Base-by-base conservation (phyloP, 1,140 invertebrate genomes). In the Yoshiicerus persimilis region DNA sequence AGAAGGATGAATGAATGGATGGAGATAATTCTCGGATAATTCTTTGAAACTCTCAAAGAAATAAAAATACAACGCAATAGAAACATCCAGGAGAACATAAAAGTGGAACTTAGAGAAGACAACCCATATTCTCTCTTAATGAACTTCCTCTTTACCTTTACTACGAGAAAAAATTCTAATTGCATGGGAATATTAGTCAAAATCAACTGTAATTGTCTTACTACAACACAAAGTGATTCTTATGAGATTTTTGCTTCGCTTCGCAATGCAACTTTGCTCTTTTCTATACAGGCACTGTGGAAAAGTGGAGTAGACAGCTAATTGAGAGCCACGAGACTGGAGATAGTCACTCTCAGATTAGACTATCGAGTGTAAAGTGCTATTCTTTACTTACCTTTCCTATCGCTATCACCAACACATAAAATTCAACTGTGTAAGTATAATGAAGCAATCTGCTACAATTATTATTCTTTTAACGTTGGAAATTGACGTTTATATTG, bases 111-210 rank as follows among this genome's bases (percentile, higher is more conserved):
- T 4, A 11, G 13, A 77, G 70, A 27, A 77, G 30, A 34, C 75
- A 80, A 80, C 75, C 75, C 75, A 80, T 36, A 80, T 80, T 80
- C 32, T 9, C 75, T 34, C 75, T 80, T 56, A 80, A 80, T 38
- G 75, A 80, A 80, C 75, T 80, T 80, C 75, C 75, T 80, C 75
- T 80, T 80, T 80, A 16, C 20, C 13, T 80, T 80, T 80, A 80
- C 75, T 80, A 80, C 75, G 75, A 80, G 75, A 80, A 80, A 77
- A 80, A 80, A 80, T 80, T 36, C 34, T 80, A 80, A 80, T 80
- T 80, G 75, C 75, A 80, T 80, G 75, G 75, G 75, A 80, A 80
- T n/a, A 80, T 80, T 80, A 32, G 32, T 80, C 30, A 80, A 80
- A 80, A 80, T 38, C 75, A 80, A 80, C 75, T 80, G 75, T 80